Evolutionary conservation across 1,140 invertebrate genomes (phyloP).

Genomic region (Notospermus geniculatus): DNA sequence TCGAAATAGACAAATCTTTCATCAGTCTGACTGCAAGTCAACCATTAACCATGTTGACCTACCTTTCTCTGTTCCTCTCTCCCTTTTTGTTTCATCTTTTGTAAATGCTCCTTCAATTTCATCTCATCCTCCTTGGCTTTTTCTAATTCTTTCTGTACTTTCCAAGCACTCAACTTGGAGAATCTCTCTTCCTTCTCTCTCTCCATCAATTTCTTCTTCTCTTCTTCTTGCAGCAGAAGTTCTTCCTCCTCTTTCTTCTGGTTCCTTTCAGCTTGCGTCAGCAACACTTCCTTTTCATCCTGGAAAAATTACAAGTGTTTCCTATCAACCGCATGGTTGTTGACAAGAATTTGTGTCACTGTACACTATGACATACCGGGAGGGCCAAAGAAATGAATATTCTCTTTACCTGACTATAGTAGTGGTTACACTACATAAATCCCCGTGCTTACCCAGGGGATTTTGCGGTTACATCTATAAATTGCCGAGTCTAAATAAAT

Average conservation of each 20-base stretch:
- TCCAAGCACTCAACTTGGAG: slow-evolving; percentile 46
- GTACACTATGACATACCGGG: too few species aligned
- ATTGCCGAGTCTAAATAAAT: too few species aligned
- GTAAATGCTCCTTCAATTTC: slow-evolving; percentile 37
- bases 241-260: slow-evolving; percentile 26
- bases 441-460: too few species aligned
- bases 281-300: slow-evolving; percentile 44
- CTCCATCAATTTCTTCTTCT: slow-evolving; percentile 30
- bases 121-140: slow-evolving; percentile 45
- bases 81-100: slow-evolving; percentile 37
- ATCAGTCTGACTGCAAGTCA: background rate
- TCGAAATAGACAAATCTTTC: background rate
- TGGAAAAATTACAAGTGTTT: slow-evolving; percentile 16
- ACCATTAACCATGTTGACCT: background rate
- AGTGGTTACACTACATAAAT: too few species aligned
- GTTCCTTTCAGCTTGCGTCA: slow-evolving; percentile 30
- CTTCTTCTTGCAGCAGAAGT: slow-evolving; percentile 30
- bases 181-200: slow-evolving; percentile 41
- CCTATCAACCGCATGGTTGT: too few species aligned
- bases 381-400: too few species aligned
- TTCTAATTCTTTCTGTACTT: slow-evolving; percentile 51
- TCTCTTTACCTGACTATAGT: too few species aligned
- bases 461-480: too few species aligned
- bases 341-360: background rate
- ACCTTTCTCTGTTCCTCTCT: slow-evolving; percentile 45